Evolutionary conservation across 2,888 invertebrate genomes (phyloP), one percentile per base, ranked within the genome.

Genomic region (Agapetus fuscipes): DNA sequence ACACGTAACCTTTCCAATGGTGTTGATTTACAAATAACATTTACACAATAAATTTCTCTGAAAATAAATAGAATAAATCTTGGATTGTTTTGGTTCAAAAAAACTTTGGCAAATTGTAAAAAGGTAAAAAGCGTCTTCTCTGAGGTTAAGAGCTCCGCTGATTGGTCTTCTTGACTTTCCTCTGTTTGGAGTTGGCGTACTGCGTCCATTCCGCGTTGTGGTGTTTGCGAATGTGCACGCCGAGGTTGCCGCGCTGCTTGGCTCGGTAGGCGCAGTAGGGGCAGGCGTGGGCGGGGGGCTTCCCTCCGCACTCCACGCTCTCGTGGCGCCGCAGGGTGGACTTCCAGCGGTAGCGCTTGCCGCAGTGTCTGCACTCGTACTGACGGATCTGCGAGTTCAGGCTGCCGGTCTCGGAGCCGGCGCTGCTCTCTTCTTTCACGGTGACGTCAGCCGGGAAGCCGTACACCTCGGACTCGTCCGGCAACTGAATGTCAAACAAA

Each of bases 271-370:
- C 71, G 63, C 85, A 87, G 57, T 81, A 76, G 9, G 84, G 82
- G 54, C 87, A 87, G 48, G 83, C 81, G 63, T 85, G 85, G 46
- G 81, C 74, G 0, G 86, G 86, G 48, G 84, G 80, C 58, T 86
- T 87, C 48, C 84, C 85, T 30, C 85, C 83, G 62, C 86, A 86
- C 62, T 86, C 86, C 46, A 85, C 84, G 66, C 78, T 82, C 62
- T 84, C 85, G 64, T 87, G 87, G 3, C 84, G 75, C 9, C 83
- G 72, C 69, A 86, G 71, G 43, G 86, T 86, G 34, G 85, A 85
- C 64, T 83, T 87, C 86, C 87, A 87, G 53, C 86, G 77, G 61
- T 88, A 88, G 49, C 80, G 75, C 61, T 87, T 87, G 48, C 87
- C 86, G 64, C 88, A 88, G 57, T 85, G 85, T 34, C 83, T 73